Evolutionary conservation across 2,888 invertebrate species (phyloP).

Genomic region (Latrodectus elegans): DNA sequence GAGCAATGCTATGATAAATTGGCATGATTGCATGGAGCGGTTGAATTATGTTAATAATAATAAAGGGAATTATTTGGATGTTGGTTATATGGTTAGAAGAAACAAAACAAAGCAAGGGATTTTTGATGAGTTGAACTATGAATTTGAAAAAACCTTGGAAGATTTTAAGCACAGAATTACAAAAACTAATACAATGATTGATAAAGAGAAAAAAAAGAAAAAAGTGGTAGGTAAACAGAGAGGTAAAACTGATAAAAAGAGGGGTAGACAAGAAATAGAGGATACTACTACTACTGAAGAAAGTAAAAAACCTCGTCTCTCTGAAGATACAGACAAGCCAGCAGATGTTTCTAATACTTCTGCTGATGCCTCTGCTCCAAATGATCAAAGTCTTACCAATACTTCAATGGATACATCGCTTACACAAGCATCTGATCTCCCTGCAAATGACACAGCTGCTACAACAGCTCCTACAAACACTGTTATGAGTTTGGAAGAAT

Average conservation of each 20-base stretch:
- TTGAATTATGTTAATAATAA: conserved; percentile 83
- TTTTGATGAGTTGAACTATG: conserved; percentile 66
- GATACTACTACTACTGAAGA: conserved; percentile 48
- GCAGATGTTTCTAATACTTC: not conserved
- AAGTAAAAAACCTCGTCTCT: conserved; percentile 57
- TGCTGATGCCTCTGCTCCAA: not conserved
- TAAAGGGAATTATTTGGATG: conserved; percentile 68
- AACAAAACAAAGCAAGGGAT: conserved; percentile 67
- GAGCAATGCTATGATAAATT: conserved; percentile 47
- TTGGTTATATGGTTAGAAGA: conserved; percentile 65
- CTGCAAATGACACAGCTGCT: not conserved
- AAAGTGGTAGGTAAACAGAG: conserved; percentile 55
- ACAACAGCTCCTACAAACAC: not conserved
- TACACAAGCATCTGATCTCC: not conserved
- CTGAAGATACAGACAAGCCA: conserved; percentile 56
- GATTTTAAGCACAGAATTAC: conserved; percentile 59
- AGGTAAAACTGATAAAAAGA: conserved; percentile 45
- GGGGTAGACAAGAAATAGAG: conserved; percentile 52
- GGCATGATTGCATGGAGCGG: conserved; percentile 88
- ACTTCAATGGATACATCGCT: not conserved
- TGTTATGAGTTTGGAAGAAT: conserved; percentile 54
- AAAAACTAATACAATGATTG: conserved; percentile 40
- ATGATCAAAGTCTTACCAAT: not conserved
- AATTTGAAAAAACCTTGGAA: conserved; percentile 66
- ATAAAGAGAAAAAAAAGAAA: conserved; percentile 50